These are phyloP conservation scores for Periplaneta americana DNA, from an alignment of 1,140 invertebrate species.

Conservation along the genomic window DNA sequence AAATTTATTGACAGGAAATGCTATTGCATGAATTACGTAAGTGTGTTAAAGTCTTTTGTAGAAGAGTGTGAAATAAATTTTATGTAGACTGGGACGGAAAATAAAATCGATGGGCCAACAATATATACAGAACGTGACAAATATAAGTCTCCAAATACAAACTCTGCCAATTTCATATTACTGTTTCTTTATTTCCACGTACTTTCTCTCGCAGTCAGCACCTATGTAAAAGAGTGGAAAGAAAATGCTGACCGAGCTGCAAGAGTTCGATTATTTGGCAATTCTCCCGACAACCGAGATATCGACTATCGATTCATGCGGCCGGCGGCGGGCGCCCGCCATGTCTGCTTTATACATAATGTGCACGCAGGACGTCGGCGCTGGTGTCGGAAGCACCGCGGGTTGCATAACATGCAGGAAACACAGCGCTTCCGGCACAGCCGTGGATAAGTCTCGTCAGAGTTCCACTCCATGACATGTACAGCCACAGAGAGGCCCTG, in stretches of 20 bases:
- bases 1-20: too few relatives aligned
- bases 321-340: neutral
- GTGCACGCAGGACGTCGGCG: neutral
- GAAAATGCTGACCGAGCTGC: neutral
- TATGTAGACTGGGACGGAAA: too few relatives aligned
- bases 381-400: constrained; percentile 2
- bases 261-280: neutral
- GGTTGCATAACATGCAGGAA: constrained; percentile 1
- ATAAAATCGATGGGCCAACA: too few relatives aligned
- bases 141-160: too few relatives aligned
- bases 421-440: constrained; percentile 3
- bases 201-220: neutral
- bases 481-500: too few relatives aligned
- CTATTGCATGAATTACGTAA: too few relatives aligned
- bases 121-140: too few relatives aligned
- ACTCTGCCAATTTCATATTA: neutral
- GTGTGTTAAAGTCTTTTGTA: too few relatives aligned
- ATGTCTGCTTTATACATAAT: neutral
- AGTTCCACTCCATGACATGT: neutral
- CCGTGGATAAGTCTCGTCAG: neutral
- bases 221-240: neutral
- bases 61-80: too few relatives aligned
- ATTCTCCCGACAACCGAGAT: neutral
- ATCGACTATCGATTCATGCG: neutral
- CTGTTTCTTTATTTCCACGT: neutral